Evolutionary conservation across 1,140 invertebrate genomes (phyloP).

Genomic region (Harpegnathos saltator): DNA sequence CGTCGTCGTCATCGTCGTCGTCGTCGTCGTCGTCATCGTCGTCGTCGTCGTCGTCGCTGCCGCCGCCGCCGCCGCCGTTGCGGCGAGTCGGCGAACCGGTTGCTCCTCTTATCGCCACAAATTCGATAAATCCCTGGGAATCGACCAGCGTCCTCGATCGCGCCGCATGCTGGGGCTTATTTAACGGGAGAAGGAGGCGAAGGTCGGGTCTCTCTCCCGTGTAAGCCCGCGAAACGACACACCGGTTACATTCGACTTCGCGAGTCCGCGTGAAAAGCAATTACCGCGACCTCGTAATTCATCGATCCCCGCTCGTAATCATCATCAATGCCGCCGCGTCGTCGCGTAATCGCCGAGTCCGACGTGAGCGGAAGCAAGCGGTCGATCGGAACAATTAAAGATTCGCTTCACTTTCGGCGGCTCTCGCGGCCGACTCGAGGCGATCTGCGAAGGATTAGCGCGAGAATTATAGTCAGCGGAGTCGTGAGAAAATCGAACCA

Average conservation of each 20-base stretch:
- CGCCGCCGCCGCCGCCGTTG: conserved; percentile 5
- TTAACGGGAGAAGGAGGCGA: conserved; percentile 24
- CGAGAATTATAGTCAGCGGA: neutral
- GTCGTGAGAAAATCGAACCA: neutral
- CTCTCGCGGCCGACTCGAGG: neutral
- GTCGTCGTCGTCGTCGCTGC: conserved; percentile 11
- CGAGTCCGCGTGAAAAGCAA: conserved; percentile 47
- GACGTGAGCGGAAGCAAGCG: conserved; percentile 26
- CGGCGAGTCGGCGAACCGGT: conserved; percentile 66
- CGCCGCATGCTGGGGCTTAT: conserved; percentile 26
- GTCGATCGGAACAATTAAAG: conserved; percentile 45
- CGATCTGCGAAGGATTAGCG: neutral
- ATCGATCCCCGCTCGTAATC: conserved; percentile 28
- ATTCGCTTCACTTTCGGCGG: conserved; percentile 24
- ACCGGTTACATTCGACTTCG: neutral
- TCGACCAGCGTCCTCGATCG: conserved; percentile 42
- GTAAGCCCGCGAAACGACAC: conserved; percentile 46
- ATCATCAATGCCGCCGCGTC: too few species aligned
- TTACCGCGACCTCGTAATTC: conserved; percentile 45
- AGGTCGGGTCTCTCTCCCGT: conserved; percentile 37
- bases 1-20: conserved; percentile 18
- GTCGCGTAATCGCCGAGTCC: conserved; percentile 35
- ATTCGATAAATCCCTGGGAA: conserved; percentile 69
- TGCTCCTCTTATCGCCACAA: conserved; percentile 65
- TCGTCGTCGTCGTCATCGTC: conserved; percentile 21